A percentile compares a stretch with the other conserved stretches of the same genome.
Evolutionary conservation across 2,888 invertebrate species (phyloP).

Genomic region (Serripes groenlandicus): DNA sequence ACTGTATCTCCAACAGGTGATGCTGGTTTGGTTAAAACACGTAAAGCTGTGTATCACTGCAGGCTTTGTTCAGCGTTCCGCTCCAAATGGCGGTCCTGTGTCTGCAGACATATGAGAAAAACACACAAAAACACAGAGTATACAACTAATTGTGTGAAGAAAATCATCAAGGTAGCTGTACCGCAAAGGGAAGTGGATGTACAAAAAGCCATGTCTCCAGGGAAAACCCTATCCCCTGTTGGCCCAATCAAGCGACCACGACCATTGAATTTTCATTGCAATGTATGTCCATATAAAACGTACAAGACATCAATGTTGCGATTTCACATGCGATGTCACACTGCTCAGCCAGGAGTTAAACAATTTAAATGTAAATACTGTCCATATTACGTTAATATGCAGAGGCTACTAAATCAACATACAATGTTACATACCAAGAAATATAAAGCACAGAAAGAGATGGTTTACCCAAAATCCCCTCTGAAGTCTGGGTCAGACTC

Average conservation of each 20-base stretch:
- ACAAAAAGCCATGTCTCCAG: not conserved
- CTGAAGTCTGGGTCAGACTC: slow-evolving; percentile 19
- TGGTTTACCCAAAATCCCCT: slow-evolving; percentile 27
- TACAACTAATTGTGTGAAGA: slow-evolving; percentile 47
- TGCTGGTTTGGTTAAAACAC: not conserved
- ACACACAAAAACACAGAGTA: slow-evolving; percentile 77
- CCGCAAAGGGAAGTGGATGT: not conserved
- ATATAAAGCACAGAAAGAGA: slow-evolving; percentile 51
- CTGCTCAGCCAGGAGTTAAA: slow-evolving; percentile 90
- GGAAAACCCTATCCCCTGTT: not conserved
- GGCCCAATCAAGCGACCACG: not conserved
- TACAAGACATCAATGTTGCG: slow-evolving; percentile 81
- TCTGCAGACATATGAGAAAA: slow-evolving; percentile 75
- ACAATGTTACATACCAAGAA: slow-evolving; percentile 88
- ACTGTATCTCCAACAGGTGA: not conserved
- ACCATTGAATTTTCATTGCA: slow-evolving; percentile 87
- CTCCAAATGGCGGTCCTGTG: slow-evolving; percentile 74
- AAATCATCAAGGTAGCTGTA: slow-evolving; percentile 28
- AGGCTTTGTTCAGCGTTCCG: slow-evolving; percentile 75
- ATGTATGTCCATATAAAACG: slow-evolving; percentile 90
- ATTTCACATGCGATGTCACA: slow-evolving; percentile 90
- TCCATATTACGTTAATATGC: slow-evolving; percentile 91
- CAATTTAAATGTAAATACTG: slow-evolving; percentile 93
- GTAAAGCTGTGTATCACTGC: slow-evolving; percentile 71
- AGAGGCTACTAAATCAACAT: slow-evolving; percentile 89